Conservation (phyloP, 2,113 vertebrate genomes). For the Callocephalon fimbriatum region DNA sequence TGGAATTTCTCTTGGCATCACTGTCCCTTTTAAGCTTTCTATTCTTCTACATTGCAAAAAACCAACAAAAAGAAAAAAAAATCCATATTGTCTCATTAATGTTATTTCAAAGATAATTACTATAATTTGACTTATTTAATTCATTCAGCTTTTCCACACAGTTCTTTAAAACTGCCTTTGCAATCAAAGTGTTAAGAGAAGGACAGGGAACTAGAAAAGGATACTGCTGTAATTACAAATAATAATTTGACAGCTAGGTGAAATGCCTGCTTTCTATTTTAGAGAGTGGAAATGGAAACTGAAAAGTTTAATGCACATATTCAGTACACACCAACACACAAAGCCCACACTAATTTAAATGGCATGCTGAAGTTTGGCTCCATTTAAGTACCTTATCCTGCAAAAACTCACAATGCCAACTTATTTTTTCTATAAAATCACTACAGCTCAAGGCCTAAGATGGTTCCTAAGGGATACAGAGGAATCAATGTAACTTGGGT, state of each 20-base stretch:
- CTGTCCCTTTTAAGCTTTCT: neutral
- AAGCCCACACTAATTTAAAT: neutral
- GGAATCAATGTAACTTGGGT: neutral
- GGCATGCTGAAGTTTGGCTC: neutral
- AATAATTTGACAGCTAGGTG: neutral
- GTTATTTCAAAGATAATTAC: neutral
- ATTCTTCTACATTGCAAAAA: neutral
- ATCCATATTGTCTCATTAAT: neutral
- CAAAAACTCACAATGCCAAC: neutral
- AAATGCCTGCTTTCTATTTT: neutral
- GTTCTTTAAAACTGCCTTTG: neutral
- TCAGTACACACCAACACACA: neutral
- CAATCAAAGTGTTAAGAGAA: neutral
- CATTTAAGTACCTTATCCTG: neutral
- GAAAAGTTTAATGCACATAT: neutral
- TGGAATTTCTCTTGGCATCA: conserved; percentile 29
- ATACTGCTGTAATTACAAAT: neutral
- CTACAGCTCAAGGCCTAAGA: neutral
- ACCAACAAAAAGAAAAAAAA: neutral
- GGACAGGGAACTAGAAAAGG: neutral
- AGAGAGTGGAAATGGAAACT: neutral
- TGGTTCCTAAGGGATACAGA: neutral
- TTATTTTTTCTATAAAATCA: neutral
- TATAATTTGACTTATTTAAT: neutral
- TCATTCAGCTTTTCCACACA: neutral